Base-by-base conservation (phyloP, 2,797 vertebrate species). In the Anabas testudineus region DNA sequence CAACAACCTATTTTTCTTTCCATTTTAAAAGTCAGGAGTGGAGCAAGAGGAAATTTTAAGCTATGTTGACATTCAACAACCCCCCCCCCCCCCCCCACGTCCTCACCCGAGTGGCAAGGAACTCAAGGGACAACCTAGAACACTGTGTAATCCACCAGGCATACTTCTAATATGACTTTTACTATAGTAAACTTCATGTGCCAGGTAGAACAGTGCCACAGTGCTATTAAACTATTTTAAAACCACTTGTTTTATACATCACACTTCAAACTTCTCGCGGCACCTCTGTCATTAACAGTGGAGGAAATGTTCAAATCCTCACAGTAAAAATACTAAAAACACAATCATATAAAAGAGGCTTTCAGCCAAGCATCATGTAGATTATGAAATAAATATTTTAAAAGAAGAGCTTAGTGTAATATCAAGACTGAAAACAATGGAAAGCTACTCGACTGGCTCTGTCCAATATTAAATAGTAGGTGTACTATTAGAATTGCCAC, bases 91-190 rank as follows among this genome's bases (percentile, higher is more conserved):
- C n/a, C n/a, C n/a, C n/a, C n/a, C 6, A 0, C 12, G n/a, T n/a
- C n/a, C n/a, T n/a, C n/a, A n/a, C n/a, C 34, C 12, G 21, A 49
- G 47, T 30, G 54, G 49, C 16, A n/a, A 18, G 19, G 41, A 26
- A 19, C 53, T 59, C 53, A 54, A 16, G 45, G 46, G 21, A 41
- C 47, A 12, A 10, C n/a, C 55, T 21, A 57, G 56, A 67, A 39
- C 36, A 42, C 18, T 13, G 7, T 10, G 21, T 22, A 30, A 19
- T 42, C 26, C 10, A 12, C 26, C 15, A 16, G 28, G 12, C 21
- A n/a, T n/a, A n/a, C n/a, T n/a, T n/a, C n/a, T n/a, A n/a, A n/a
- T n/a, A n/a, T n/a, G n/a, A 32, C 14, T 16, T 26, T 21, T 3
- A 68, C 18, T 13, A 58, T 26, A 7, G 26, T 37, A 18, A 14